These are phyloP conservation scores for Ethmia dodecea DNA, from an alignment of 2,888 invertebrate species.

Conservation along the genomic window DNA sequence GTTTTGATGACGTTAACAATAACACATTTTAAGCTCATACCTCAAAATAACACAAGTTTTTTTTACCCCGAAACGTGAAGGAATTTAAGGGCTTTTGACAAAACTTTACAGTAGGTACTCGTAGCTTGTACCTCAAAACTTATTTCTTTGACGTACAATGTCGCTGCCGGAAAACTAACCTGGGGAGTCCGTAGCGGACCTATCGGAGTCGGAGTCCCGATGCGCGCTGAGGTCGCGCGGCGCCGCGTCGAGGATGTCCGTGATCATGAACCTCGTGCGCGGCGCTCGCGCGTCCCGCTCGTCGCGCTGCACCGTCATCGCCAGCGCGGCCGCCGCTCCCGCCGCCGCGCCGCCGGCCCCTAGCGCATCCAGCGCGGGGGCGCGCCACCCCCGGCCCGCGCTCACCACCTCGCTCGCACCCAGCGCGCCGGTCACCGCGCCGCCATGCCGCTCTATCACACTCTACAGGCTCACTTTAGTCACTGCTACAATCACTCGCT, in stretches of 20 bases:
- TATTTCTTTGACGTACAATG: no score
- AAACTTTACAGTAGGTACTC: no score
- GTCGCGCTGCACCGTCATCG: conserved; percentile 80
- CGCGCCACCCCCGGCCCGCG: conserved; percentile 47
- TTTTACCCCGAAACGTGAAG: no score
- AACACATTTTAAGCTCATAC: no score
- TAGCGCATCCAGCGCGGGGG: conserved; percentile 46
- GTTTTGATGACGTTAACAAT: no score
- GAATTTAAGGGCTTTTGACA: no score
- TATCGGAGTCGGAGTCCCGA: conserved; percentile 74
- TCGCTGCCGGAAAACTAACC: no score
- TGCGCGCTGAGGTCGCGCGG: conserved; percentile 77
- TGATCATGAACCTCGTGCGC: conserved; percentile 92
- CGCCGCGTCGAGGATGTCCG: conserved; percentile 85
- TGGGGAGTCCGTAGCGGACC: conserved; percentile 78
- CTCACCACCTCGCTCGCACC: conserved; percentile 50
- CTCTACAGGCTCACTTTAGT: no score
- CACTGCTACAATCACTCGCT: conserved; percentile 4
- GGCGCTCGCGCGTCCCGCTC: conserved; percentile 86
- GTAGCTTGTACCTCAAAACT: no score
- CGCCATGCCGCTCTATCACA: no score
- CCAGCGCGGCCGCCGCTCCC: conserved; percentile 70
- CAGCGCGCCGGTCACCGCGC: conserved; percentile 34
- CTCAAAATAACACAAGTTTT: no score
- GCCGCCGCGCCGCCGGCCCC: conserved; percentile 44